Evolutionary conservation across 2,113 vertebrate species (phyloP), one percentile per base, ranked within the genome.

Genomic region (Oryzias javanicus): DNA sequence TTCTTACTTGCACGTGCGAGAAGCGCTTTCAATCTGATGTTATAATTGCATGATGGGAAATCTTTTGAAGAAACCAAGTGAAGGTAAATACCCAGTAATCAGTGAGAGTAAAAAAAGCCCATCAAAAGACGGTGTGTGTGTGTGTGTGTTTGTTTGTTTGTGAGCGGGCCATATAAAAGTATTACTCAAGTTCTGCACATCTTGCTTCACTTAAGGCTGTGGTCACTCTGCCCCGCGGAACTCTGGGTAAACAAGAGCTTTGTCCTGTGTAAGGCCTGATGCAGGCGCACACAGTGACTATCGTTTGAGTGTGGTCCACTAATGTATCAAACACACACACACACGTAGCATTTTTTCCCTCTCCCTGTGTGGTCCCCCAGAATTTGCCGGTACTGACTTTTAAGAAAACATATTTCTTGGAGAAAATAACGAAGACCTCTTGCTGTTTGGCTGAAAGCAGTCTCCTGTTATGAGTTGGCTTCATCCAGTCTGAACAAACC

Each of bases 151-250:
- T n/a, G n/a, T 80, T 58, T 75, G 64, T 74, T 64, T 63, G 73
- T 60, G 61, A 60, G 76, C 65, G 50, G 70, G 44, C 70, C 40
- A 64, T 72, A 58, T 86, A 72, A 76, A 86, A 79, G 80, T 72
- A 80, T 87, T 90, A 79, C 85, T 86, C 82, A 83, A 87, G 68
- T 68, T 59, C 73, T 17, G 41, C 64, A 85, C 89, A 89, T 85
- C 83, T 90, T 90, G 84, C 73, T 87, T 72, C 77, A 82, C 81
- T 90, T 83, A 85, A 82, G 83, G 74, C 64, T 86, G 89, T 27
- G 87, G 89, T 87, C 81, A 82, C 73, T 88, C 89, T 88, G 74
- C 76, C 83, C 81, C 49, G 44, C 75, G 78, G 82, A 88, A 79
- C 70, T 82, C 84, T 86, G 86, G 71, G 78, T 87, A 87, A 89